Conservation (phyloP, 1,140 invertebrate species). For the Drosophila kikkawai region DNA sequence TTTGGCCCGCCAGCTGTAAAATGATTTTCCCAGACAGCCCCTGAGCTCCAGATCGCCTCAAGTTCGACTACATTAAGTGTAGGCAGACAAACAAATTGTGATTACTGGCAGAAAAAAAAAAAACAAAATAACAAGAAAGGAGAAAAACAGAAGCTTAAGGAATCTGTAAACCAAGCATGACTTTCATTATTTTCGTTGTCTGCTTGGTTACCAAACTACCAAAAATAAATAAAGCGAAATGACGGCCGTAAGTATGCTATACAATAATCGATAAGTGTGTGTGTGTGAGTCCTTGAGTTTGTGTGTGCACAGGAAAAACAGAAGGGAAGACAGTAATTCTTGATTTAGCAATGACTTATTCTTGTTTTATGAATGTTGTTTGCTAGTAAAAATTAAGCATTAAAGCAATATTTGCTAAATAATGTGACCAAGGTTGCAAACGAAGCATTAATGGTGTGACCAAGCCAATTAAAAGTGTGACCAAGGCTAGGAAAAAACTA, state of each 20-base stretch:
- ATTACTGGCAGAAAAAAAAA: slow-evolving; percentile 55
- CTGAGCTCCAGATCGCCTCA: slow-evolving; percentile 37
- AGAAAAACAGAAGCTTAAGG: slow-evolving; percentile 28
- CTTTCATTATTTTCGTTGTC: slow-evolving; percentile 54
- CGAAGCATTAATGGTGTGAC: not conserved
- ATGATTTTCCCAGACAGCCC: slow-evolving; percentile 46
- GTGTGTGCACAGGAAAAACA: slow-evolving; percentile 16
- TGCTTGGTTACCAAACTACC: slow-evolving; percentile 36
- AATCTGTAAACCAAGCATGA: slow-evolving; percentile 60
- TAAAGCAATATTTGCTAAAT: not conserved
- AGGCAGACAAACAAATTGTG: slow-evolving; percentile 62
- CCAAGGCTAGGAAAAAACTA: not conserved
- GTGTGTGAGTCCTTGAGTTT: slow-evolving; percentile 15
- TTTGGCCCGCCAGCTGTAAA: slow-evolving; percentile 50
- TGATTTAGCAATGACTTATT: not conserved
- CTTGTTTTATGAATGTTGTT: not conserved
- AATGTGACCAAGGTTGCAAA: not conserved
- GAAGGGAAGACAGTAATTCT: not conserved
- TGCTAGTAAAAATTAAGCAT: not conserved
- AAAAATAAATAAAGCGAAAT: slow-evolving; percentile 36
- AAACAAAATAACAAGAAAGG: not conserved
- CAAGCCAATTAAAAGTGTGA: not conserved
- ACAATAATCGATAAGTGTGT: slow-evolving; percentile 74
- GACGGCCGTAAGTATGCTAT: slow-evolving; percentile 78
- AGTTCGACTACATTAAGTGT: slow-evolving; percentile 49